Percentiles rank a stretch among this genome's conserved stretches.
These are phyloP conservation scores for Xestia sexstrigata DNA, from an alignment of 2,888 invertebrate species.

Conservation along the genomic window DNA sequence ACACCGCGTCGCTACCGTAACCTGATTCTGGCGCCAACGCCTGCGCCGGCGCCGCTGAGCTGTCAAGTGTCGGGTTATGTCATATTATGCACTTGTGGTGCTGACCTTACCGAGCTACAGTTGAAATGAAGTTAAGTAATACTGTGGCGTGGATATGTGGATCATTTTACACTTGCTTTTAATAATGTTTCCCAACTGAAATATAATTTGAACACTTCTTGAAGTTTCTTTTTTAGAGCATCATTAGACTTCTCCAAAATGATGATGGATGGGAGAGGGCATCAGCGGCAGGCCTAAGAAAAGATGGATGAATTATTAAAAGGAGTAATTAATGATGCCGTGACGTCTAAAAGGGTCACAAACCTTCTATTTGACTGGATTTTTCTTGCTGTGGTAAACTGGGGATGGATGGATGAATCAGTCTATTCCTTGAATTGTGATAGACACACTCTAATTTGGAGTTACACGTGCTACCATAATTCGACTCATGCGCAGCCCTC, in stretches of 20 bases:
- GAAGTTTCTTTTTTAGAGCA: neutral
- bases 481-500: constrained; percentile 23
- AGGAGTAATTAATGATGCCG: too few species aligned
- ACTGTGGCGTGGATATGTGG: neutral
- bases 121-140: constrained; percentile 13
- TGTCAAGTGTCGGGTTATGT: constrained; percentile 37
- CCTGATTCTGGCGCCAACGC: constrained; percentile 45
- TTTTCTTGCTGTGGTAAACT: neutral
- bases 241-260: neutral
- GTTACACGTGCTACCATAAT: constrained; percentile 14
- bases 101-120: constrained; percentile 20
- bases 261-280: too few species aligned
- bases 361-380: neutral
- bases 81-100: constrained; percentile 29
- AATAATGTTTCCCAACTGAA: neutral
- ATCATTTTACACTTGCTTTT: neutral
- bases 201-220: neutral
- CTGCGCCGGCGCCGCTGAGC: constrained; percentile 5
- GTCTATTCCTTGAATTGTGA: neutral
- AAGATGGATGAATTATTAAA: too few species aligned
- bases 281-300: too few species aligned
- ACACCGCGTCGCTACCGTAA: constrained; percentile 32
- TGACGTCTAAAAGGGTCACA: too few species aligned
- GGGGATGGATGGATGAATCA: neutral
- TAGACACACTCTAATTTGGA: constrained; percentile 4